Evolutionary conservation across 2,113 vertebrate species (phyloP).

Genomic region (Aix galericulata): DNA sequence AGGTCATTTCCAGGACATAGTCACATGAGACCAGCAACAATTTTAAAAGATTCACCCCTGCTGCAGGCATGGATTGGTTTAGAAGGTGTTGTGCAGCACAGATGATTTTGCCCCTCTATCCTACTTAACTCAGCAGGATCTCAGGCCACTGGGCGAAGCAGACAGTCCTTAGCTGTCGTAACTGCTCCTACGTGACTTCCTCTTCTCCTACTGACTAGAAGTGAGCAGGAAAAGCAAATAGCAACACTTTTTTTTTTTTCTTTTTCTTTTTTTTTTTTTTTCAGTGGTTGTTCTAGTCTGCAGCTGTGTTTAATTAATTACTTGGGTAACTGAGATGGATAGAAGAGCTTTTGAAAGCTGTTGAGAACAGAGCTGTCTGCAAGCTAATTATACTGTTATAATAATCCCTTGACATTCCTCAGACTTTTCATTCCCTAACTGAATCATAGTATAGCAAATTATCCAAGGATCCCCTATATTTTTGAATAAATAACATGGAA

Average conservation of each 20-base stretch:
- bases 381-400: constrained; percentile 51
- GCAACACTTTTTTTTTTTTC: neutral
- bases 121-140: neutral
- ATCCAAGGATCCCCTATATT: neutral
- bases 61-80: neutral
- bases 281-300: constrained; percentile 48
- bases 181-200: neutral
- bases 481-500: neutral
- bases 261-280: neutral
- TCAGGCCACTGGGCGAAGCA: neutral
- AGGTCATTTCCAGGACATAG: constrained; percentile 39
- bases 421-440: constrained; percentile 28
- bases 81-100: neutral
- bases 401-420: constrained; percentile 11
- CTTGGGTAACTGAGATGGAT: constrained; percentile 49
- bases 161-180: neutral
- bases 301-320: constrained; percentile 71
- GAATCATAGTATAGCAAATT: constrained; percentile 11
- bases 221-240: neutral
- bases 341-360: constrained; percentile 51
- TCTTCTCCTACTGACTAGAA: neutral
- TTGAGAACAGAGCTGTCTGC: constrained; percentile 52
- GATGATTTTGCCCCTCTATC: neutral
- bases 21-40: neutral
- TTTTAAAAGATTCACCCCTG: neutral